Evolutionary conservation across 2,888 invertebrate species (phyloP).

Genomic region (Spilarctia lutea): DNA sequence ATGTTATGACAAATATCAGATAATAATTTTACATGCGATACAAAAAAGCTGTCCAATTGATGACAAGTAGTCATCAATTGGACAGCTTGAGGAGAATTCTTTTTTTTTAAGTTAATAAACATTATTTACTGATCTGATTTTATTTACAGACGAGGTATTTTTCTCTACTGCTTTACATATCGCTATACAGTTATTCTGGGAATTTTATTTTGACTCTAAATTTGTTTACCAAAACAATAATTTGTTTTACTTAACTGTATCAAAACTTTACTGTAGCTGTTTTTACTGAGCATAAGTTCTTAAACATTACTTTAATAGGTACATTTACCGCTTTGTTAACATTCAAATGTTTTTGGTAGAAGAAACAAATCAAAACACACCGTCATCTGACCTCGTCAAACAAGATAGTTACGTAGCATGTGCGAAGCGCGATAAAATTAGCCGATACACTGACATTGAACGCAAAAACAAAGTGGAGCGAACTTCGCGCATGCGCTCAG

Average conservation of each 20-base stretch:
- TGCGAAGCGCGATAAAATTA: slow-evolving; percentile 84
- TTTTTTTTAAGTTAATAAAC: too few relatives aligned
- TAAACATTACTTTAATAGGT: slow-evolving; percentile 41
- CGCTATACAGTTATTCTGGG: neutral
- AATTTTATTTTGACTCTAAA: neutral
- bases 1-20: neutral
- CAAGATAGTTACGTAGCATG: slow-evolving; percentile 78
- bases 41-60: too few relatives aligned
- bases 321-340: slow-evolving; percentile 43
- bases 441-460: slow-evolving; percentile 86
- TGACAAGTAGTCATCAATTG: too few relatives aligned
- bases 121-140: neutral
- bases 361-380: slow-evolving; percentile 83
- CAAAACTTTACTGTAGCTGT: neutral
- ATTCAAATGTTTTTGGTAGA: slow-evolving; percentile 67
- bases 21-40: neutral
- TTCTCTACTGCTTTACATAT: neutral
- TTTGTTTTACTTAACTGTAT: neutral
- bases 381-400: slow-evolving; percentile 79
- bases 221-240: neutral
- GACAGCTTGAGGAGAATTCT: too few relatives aligned
- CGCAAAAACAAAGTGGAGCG: slow-evolving; percentile 84
- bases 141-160: neutral
- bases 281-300: neutral
- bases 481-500: slow-evolving; percentile 77